A percentile compares a stretch with the other conserved stretches of the same genome.
These are phyloP conservation scores for Ectropis grisescens DNA, from an alignment of 1,140 invertebrate species.

Conservation along the genomic window DNA sequence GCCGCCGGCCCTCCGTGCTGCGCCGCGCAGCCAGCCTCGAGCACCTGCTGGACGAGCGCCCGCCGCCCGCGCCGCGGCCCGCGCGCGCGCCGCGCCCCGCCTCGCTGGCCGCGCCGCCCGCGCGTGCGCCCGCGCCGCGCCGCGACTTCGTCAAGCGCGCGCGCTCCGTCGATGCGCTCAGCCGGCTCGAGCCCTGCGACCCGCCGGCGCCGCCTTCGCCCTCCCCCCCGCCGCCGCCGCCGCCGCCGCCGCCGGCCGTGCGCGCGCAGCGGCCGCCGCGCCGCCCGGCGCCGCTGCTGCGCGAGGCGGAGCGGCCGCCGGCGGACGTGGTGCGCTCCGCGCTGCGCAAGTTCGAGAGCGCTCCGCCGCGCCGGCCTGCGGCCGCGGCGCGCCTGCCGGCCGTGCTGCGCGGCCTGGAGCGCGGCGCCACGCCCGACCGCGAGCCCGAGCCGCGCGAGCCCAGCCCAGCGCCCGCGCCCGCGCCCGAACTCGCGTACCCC, in stretches of 20 bases:
- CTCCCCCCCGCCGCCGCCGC: conserved; percentile 24
- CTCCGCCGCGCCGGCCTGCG: conserved; percentile 69
- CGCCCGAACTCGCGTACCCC: too few relatives aligned
- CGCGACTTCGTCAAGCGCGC: conserved; percentile 84
- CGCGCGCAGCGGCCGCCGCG: conserved; percentile 68
- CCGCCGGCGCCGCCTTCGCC: conserved; percentile 20
- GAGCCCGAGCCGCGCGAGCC: conserved; percentile 21
- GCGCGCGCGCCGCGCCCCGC: conserved; percentile 26
- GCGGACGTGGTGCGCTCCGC: conserved; percentile 88
- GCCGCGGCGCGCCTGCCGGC: conserved; percentile 44
- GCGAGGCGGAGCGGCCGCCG: conserved; percentile 85
- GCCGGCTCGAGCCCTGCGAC: conserved; percentile 71
- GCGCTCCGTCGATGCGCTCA: conserved; percentile 84
- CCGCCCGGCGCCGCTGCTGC: conserved; percentile 77
- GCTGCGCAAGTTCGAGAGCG: conserved; percentile 85
- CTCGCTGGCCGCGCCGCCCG: conserved; percentile 56
- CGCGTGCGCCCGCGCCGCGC: conserved; percentile 48
- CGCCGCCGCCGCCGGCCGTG: conserved; percentile 79
- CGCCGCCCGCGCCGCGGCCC: conserved; percentile 31
- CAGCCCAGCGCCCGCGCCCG: conserved; percentile 22
- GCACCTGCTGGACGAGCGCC: conserved; percentile 81
- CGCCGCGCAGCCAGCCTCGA: conserved; percentile 87
- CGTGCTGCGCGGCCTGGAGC: conserved; percentile 37
- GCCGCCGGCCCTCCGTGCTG: conserved; percentile 76
- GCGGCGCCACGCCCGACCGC: conserved; percentile 37